Evolutionary conservation across 1,140 invertebrate species (phyloP).

Genomic region (Drosophila ercepeae): DNA sequence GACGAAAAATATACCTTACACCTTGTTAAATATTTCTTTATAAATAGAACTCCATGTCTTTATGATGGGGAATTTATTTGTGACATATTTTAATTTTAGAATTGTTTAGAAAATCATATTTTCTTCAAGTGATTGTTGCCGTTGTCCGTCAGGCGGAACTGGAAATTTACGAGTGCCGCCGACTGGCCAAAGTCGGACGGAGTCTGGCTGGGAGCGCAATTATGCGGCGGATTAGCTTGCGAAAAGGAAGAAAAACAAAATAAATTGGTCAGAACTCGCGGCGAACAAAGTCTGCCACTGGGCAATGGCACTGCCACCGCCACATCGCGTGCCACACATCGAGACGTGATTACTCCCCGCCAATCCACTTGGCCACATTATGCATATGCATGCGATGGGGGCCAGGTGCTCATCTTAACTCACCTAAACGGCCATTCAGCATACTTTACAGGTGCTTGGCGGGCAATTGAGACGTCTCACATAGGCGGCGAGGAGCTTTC

Average conservation of each 20-base stretch:
- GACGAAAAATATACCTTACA: not conserved
- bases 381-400: conserved; percentile 21
- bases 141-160: conserved; percentile 39
- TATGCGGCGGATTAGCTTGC: conserved; percentile 62
- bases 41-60: too few species aligned
- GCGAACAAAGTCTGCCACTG: conserved; percentile 27
- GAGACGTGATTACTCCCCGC: conserved; percentile 44
- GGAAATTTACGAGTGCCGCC: conserved; percentile 61
- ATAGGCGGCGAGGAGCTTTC: conserved; percentile 25
- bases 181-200: conserved; percentile 5
- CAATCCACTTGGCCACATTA: conserved; percentile 32
- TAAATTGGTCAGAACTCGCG: conserved; percentile 46
- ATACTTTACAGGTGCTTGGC: conserved; percentile 41
- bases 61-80: too few species aligned
- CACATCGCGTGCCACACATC: conserved; percentile 51
- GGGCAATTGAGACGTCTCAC: conserved; percentile 34
- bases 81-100: too few species aligned
- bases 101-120: not conserved
- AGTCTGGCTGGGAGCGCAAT: conserved; percentile 35
- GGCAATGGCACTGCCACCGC: conserved; percentile 8
- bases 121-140: conserved; percentile 7
- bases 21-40: not conserved
- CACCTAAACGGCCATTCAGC: conserved; percentile 38
- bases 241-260: conserved; percentile 17
- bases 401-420: conserved; percentile 22